Evolutionary conservation across 2,888 invertebrate species (phyloP).

Genomic region (Pachymerium ferrugineum): DNA sequence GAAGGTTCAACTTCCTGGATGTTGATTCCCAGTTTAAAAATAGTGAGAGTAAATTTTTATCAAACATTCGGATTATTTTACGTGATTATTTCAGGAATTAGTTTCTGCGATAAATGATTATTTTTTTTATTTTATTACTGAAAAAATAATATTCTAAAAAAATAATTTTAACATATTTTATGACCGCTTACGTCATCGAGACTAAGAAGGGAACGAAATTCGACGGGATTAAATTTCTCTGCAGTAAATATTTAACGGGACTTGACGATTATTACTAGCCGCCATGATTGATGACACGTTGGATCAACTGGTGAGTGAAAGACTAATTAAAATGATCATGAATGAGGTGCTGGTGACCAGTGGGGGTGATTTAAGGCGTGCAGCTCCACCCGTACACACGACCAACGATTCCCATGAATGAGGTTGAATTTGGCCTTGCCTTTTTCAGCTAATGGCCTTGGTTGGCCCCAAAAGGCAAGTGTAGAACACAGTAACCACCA

Average conservation of each 20-base stretch:
- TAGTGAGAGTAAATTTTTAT: background rate
- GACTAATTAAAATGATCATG: background rate
- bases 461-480: background rate
- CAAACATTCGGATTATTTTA: background rate
- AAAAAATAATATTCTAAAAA: background rate
- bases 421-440: background rate
- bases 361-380: background rate
- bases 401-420: constrained; percentile 3
- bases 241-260: no score
- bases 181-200: no score
- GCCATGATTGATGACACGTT: no score
- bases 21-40: background rate
- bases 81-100: background rate
- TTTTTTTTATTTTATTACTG: no score
- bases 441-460: constrained; percentile 13
- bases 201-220: no score
- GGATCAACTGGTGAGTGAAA: background rate
- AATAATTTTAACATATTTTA: background rate
- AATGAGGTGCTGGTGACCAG: background rate
- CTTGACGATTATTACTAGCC: no score
- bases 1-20: background rate
- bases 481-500: background rate
- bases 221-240: no score
- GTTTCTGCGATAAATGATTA: background rate
- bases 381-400: background rate